Percentiles rank a stretch among this genome's conserved stretches.
These are phyloP conservation scores for Pandemis heparana DNA, from an alignment of 2,888 invertebrate species.

Conservation along the genomic window DNA sequence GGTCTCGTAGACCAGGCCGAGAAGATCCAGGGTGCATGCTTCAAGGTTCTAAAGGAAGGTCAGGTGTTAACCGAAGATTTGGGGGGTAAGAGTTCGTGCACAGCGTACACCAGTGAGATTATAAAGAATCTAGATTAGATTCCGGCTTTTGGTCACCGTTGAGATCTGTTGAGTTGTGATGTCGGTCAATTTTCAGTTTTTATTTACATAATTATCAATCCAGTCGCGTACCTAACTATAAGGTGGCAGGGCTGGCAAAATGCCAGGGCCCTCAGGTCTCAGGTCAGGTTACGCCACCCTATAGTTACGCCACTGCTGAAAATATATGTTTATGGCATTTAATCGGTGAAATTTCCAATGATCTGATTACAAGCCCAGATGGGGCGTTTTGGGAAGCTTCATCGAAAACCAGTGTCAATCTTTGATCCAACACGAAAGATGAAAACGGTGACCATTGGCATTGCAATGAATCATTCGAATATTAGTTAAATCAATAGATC, in stretches of 20 bases:
- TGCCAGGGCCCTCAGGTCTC: too few relatives aligned
- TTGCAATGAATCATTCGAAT: neutral
- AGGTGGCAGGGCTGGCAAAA: too few relatives aligned
- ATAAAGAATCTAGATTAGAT: constrained; percentile 66
- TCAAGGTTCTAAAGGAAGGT: constrained; percentile 94
- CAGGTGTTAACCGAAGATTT: constrained; percentile 96
- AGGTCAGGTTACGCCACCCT: too few relatives aligned
- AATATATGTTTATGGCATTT: too few relatives aligned
- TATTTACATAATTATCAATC: too few relatives aligned
- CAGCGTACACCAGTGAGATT: constrained; percentile 97
- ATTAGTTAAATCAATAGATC: constrained; percentile 47
- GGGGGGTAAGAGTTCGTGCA: constrained; percentile 96
- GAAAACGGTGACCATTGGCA: constrained; percentile 15
- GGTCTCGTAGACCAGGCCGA: constrained; percentile 89
- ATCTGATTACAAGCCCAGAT: constrained; percentile 12
- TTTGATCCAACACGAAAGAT: neutral
- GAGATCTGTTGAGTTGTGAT: too few relatives aligned
- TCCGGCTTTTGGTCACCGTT: neutral
- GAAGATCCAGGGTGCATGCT: constrained; percentile 93
- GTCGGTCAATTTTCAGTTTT: too few relatives aligned
- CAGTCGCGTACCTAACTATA: too few relatives aligned
- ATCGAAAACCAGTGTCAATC: neutral
- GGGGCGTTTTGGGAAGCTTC: neutral
- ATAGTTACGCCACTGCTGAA: too few relatives aligned
- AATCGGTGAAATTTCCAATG: neutral